Base-by-base conservation (phyloP, 2,888 invertebrate species). In the Dryobota labecula region DNA sequence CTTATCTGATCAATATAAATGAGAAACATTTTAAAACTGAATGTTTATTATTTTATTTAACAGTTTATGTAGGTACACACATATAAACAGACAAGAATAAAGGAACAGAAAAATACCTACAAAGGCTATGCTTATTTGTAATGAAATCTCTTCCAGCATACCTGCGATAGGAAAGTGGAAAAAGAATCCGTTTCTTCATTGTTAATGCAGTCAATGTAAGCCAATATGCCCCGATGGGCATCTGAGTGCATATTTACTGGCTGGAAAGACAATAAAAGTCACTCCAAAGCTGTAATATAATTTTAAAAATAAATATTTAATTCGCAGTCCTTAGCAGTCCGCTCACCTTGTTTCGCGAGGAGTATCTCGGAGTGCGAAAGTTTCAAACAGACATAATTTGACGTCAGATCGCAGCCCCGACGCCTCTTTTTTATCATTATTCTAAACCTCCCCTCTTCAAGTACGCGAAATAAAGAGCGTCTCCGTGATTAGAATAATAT, bases 401-500 rank as follows among this genome's bases (percentile, higher is more conserved):
- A 61, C 68, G 76, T 68, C 73, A 76, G 80, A 70, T 79, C 82
- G 76, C 63, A 74, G 69, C 74, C 68, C 75, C 70, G 65, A 58
- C 67, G 56, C 70, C 72, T 84, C 79, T 84, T 71, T 84, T 86
- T 86, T 82, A 82, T 78, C 83, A 84, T 86, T 80, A 84, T 83
- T 76, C 73, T 76, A 70, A 74, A 84, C 75, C 82, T 66, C 65
- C 64, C 68, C 61, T 73, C 86, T 69, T 68, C 80, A 82, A 82
- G 56, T 60, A 74, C 80, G 69, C 75, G 77, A 84, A 78, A 82
- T 84, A 84, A 86, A 84, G 80, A 73, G 77, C 57, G 61, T 56
- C 77, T 71, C 56, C 85, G 86, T 86, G 86, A 84, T 84, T 84
- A 82, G 86, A 84, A 84, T 86, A 84, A 80, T 80, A 80, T 70